Evolutionary conservation across 2,888 invertebrate species (phyloP), one percentile per base, ranked within the genome.

Genomic region (Rhamnusium bicolor): DNA sequence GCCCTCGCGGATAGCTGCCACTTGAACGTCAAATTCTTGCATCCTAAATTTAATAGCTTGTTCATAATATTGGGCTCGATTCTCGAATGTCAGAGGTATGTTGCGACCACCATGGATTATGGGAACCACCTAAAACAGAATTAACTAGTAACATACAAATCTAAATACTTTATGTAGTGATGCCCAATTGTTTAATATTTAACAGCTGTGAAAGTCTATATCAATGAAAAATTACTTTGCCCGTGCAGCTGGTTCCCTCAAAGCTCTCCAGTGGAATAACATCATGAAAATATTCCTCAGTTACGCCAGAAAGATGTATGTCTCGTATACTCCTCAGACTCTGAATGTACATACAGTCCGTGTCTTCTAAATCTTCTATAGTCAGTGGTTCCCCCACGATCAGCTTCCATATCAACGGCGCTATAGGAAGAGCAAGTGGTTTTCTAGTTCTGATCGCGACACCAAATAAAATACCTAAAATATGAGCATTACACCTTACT

Each of bases 371-470:
- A 82, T 92, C 92, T 75, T 91, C 90, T n/a, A 90, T 89, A 1
- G 88, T 88, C 0, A 91, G 89, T 0, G 90, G 89, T 84, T 92
- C 91, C 10, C 91, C 91, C 8, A 91, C 91, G 47, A 92, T 85
- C 65, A 91, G 87, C 83, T 92, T 92, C 92, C 92, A 92, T 51
- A 92, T 89, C 40, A 91, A 84, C 0, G 92, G 91, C 0, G 92
- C 92, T 54, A 93, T 85, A 29, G 92, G 91, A 29, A 92, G 87
- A 19, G 92, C 91, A 21, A 93, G 85, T 0, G 93, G 92, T 84
- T 92, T 92, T 83, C 91, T 91, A n/a, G 92, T 92, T 63, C 93
- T 87, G 40, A 92, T 89, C 0, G 92, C 92, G 46, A 92, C 92
- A 1, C 92, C 92, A 85, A 92, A 91, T 66, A 92, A 84, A 67